Percentiles rank a stretch among this genome's conserved stretches.
These are phyloP conservation scores for Phodopus roborovskii DNA, from an alignment of 2,113 vertebrate species.

Conservation along the genomic window DNA sequence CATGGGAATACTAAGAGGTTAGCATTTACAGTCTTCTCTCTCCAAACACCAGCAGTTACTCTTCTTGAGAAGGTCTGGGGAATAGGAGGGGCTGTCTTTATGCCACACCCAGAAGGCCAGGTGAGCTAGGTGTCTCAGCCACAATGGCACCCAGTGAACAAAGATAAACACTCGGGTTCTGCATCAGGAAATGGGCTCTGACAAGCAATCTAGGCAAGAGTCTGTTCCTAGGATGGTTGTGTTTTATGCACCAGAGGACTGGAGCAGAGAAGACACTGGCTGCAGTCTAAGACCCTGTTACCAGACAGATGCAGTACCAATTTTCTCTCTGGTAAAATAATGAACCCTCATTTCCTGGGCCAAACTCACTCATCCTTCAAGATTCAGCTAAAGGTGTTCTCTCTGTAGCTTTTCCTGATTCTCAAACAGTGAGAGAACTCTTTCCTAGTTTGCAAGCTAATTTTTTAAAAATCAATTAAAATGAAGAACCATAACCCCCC, in stretches of 20 bases:
- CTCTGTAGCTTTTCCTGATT: conserved; percentile 10
- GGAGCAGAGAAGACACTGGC: not conserved
- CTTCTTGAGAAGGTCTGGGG: not conserved
- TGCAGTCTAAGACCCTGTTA: not conserved
- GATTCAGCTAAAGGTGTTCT: not conserved
- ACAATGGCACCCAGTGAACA: not conserved
- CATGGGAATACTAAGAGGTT: not conserved
- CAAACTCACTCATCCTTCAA: not conserved
- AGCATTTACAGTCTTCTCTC: conserved; percentile 15
- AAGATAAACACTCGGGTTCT: not conserved
- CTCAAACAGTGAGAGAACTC: not conserved
- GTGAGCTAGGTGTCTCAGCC: not conserved
- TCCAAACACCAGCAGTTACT: not conserved
- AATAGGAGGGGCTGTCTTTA: not conserved
- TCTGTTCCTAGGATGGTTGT: not conserved
- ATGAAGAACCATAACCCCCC: not conserved
- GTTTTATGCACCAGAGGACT: not conserved
- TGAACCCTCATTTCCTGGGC: not conserved
- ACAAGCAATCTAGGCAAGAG: not conserved
- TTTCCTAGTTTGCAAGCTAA: not conserved
- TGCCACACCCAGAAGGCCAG: not conserved
- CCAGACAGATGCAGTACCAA: not conserved
- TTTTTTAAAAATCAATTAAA: not conserved
- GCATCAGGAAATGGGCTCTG: not conserved
- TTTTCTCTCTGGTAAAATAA: not conserved